Conservation (phyloP, 2,113 vertebrate genomes). For the Heteronetta atricapilla region DNA sequence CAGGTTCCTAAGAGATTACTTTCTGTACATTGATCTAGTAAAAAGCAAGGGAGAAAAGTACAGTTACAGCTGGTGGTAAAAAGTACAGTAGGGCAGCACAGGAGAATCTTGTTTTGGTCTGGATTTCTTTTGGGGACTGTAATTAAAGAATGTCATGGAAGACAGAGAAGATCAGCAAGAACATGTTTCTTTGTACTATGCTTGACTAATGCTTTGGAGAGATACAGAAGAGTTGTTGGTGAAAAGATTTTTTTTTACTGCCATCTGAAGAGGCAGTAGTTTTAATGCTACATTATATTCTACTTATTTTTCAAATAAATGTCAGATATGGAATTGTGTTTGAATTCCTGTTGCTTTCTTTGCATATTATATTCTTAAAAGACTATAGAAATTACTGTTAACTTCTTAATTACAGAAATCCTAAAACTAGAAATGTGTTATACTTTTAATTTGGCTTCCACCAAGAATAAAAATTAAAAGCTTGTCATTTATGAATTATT, state of each 20-base stretch:
- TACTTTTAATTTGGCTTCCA: not conserved
- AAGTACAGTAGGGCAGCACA: accelerated
- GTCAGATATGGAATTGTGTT: not conserved
- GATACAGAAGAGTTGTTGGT: not conserved
- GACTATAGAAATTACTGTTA: not conserved
- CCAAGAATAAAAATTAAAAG: not conserved
- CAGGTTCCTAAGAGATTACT: not conserved
- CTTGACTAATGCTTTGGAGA: not conserved
- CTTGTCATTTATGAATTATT: not conserved
- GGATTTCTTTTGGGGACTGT: not conserved
- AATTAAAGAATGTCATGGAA: not conserved
- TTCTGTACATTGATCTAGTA: not conserved
- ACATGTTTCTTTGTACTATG: not conserved
- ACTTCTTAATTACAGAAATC: not conserved
- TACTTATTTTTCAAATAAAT: not conserved
- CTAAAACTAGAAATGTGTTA: not conserved
- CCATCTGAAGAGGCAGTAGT: not conserved
- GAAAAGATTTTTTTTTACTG: not conserved
- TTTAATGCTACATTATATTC: not conserved
- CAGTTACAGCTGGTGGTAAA: not conserved
- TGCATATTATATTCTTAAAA: not conserved
- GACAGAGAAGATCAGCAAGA: not conserved
- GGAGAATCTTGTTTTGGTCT: not conserved
- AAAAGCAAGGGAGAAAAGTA: not conserved
- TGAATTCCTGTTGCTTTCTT: not conserved